Evolutionary conservation across 2,113 vertebrate genomes (phyloP).

Genomic region (Labeo rohita): DNA sequence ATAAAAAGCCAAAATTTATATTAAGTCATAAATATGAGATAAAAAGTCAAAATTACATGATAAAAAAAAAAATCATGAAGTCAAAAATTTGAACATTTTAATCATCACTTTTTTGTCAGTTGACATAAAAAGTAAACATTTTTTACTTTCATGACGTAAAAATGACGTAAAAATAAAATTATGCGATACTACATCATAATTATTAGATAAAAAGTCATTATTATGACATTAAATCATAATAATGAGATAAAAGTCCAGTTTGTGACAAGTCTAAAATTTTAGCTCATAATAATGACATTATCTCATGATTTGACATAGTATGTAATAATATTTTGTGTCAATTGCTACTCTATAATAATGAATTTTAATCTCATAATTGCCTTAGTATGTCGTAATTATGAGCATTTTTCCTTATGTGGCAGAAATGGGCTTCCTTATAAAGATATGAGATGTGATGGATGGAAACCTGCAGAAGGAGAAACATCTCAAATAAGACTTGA

Average conservation of each 20-base stretch:
- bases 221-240: neutral
- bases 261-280: neutral
- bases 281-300: neutral
- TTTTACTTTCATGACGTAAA: too few species aligned
- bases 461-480: too few species aligned
- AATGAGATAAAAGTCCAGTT: neutral
- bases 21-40: too few species aligned
- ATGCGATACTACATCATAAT: too few species aligned
- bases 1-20: too few species aligned
- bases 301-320: neutral
- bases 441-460: neutral
- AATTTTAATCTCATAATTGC: neutral
- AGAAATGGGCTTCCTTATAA: neutral
- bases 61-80: neutral
- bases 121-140: neutral
- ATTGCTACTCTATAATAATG: neutral
- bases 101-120: neutral
- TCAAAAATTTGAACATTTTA: neutral
- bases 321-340: too few species aligned
- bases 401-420: neutral
- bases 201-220: neutral
- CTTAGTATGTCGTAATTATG: neutral
- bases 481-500: neutral
- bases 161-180: neutral
- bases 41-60: too few species aligned